These are phyloP conservation scores for Parnassius mnemosyne DNA, from an alignment of 2,888 invertebrate genomes.

Conservation along the genomic window DNA sequence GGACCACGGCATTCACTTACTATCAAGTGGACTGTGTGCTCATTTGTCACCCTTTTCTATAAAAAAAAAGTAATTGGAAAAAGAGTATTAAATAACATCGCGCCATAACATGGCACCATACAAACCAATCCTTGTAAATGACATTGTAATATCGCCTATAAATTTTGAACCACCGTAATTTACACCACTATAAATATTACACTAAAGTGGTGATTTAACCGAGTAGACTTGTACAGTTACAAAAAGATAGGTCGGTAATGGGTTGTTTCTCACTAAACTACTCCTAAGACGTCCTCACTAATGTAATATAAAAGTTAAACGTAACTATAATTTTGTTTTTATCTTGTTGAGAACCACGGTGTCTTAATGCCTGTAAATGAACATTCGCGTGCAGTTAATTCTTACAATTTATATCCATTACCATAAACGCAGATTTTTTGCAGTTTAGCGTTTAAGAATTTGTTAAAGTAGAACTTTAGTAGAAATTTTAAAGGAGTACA, in stretches of 20 bases:
- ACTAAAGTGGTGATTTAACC: conserved; percentile 62
- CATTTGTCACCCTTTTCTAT: too few relatives aligned
- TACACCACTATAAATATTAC: conserved; percentile 55
- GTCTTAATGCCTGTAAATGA: conserved; percentile 15
- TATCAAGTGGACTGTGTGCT: too few relatives aligned
- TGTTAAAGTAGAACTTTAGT: too few relatives aligned
- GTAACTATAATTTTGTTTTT: conserved; percentile 24
- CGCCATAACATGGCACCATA: conserved; percentile 12
- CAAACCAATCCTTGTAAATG: conserved; percentile 40
- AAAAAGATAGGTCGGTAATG: conserved; percentile 47
- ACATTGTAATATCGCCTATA: conserved; percentile 50
- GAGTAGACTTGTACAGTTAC: conserved; percentile 35
- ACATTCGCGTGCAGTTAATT: conserved; percentile 24
- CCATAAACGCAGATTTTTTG: conserved; percentile 4
- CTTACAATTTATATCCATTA: conserved; percentile 27
- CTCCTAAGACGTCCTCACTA: conserved; percentile 25
- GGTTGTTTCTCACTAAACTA: conserved; percentile 44
- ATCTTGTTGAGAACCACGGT: conserved; percentile 18
- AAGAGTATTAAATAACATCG: conserved; percentile 4
- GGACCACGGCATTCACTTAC: too few relatives aligned
- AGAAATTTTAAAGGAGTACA: too few relatives aligned
- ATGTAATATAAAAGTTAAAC: conserved; percentile 29
- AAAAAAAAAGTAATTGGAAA: conserved; percentile 3
- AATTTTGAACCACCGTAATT: conserved; percentile 58
- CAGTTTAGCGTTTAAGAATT: neutral